A percentile compares a stretch with the other conserved stretches of the same genome.
These are phyloP conservation scores for Ascaphus truei DNA, from an alignment of 2,113 vertebrate genomes.

Conservation along the genomic window DNA sequence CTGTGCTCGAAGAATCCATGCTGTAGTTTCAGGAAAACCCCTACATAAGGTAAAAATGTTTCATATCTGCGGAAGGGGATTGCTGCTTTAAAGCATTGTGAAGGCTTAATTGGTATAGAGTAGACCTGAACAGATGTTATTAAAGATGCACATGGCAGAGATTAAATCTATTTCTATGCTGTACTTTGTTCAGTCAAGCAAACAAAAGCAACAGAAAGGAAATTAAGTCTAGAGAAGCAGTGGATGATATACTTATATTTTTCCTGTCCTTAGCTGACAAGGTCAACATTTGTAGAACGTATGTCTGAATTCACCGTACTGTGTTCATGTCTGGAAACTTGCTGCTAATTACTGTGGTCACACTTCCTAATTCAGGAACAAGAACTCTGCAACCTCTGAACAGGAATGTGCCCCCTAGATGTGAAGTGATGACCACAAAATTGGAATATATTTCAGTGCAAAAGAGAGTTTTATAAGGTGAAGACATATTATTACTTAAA, in stretches of 20 bases:
- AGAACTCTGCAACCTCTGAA: conserved; percentile 53
- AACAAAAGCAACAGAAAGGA: conserved; percentile 8
- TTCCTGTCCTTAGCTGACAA: conserved; percentile 34
- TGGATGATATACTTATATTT: conserved; percentile 26
- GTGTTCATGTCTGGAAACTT: conserved; percentile 44
- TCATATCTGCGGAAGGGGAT: too few relatives aligned
- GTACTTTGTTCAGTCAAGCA: conserved; percentile 16
- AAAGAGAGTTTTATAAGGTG: conserved; percentile 56
- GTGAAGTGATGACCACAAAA: conserved; percentile 54
- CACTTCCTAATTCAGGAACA: conserved; percentile 67
- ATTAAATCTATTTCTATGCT: too few relatives aligned
- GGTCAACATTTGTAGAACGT: conserved; percentile 52
- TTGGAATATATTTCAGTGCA: conserved; percentile 52
- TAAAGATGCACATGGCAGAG: conserved; percentile 5
- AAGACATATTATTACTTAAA: conserved; percentile 39
- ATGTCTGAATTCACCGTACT: conserved; percentile 40
- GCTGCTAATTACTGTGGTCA: conserved; percentile 72
- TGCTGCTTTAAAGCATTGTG: neutral
- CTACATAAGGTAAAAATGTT: too few relatives aligned
- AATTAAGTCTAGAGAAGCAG: conserved; percentile 18
- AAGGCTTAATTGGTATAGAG: neutral
- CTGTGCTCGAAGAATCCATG: too few relatives aligned
- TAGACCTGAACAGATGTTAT: neutral
- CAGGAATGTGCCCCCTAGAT: conserved; percentile 61
- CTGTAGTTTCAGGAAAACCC: too few relatives aligned